Evolutionary conservation across 2,888 invertebrate genomes (phyloP).

Genomic region (Choreutis nemorana): DNA sequence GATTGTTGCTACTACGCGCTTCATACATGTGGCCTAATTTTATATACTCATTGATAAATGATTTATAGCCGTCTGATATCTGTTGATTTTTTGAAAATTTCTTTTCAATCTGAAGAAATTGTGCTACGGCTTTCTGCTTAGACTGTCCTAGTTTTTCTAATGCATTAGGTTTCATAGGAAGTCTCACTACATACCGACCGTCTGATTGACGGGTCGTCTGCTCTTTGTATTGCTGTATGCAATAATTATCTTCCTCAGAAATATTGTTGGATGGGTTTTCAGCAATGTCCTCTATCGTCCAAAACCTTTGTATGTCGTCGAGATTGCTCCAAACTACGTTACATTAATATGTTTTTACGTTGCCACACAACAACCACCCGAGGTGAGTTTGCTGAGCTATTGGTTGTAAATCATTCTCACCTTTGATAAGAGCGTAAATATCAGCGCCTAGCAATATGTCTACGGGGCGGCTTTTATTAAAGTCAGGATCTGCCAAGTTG

Average conservation of each 20-base stretch:
- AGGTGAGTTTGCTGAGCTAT: no score
- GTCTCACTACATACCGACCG: slow-evolving; percentile 2
- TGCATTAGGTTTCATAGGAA: background rate
- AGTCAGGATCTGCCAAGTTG: no score
- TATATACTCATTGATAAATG: slow-evolving; percentile 3
- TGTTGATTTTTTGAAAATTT: slow-evolving; percentile 2
- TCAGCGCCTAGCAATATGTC: no score
- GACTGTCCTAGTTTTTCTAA: slow-evolving; percentile 1
- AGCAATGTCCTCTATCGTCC: slow-evolving; percentile 5
- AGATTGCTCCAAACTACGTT: slow-evolving; percentile 2
- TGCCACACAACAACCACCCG: no score
- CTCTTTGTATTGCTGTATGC: background rate
- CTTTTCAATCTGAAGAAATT: slow-evolving; percentile 6
- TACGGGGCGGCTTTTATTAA: no score
- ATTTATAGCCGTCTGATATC: slow-evolving; percentile 1
- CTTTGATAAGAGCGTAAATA: no score
- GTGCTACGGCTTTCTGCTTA: slow-evolving; percentile 1
- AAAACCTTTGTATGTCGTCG: background rate
- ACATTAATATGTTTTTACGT: slow-evolving; percentile 4
- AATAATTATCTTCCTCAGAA: background rate
- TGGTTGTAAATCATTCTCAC: no score
- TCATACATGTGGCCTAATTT: slow-evolving; percentile 2
- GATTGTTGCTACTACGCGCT: background rate
- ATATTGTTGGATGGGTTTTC: no score
- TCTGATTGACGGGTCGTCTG: background rate